These are phyloP conservation scores for Phyto melanocephala DNA, from an alignment of 2,888 invertebrate species.

Conservation along the genomic window DNA sequence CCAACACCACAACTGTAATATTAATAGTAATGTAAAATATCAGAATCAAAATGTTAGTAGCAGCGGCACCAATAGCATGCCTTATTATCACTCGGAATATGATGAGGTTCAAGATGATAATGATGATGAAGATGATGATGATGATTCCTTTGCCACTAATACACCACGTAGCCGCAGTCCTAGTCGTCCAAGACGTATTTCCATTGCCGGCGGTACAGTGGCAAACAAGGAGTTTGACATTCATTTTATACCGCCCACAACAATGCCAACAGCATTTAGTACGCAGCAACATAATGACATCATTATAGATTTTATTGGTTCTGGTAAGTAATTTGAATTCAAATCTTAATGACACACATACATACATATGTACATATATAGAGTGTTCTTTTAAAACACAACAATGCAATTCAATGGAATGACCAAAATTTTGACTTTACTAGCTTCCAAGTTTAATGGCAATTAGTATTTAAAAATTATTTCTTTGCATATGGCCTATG, in stretches of 20 bases:
- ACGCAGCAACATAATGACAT: slow-evolving; percentile 81
- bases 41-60: slow-evolving; percentile 47
- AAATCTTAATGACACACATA: too few species aligned
- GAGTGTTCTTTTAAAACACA: too few species aligned
- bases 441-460: too few species aligned
- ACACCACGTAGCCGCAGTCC: slow-evolving; percentile 64
- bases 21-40: slow-evolving; percentile 57
- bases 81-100: slow-evolving; percentile 65
- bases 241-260: slow-evolving; percentile 75
- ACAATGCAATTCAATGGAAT: too few species aligned
- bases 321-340: slow-evolving; percentile 79
- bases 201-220: slow-evolving; percentile 59
- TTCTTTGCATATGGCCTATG: too few species aligned
- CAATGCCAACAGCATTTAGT: slow-evolving; percentile 73
- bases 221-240: slow-evolving; percentile 70
- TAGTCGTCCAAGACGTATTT: slow-evolving; percentile 62
- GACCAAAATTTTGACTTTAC: too few species aligned
- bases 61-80: slow-evolving; percentile 34
- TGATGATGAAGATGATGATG: slow-evolving; percentile 64
- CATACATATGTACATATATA: too few species aligned
- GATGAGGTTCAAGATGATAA: slow-evolving; percentile 64
- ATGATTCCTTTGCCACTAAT: slow-evolving; percentile 35
- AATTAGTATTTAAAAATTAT: too few species aligned
- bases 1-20: slow-evolving; percentile 52
- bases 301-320: slow-evolving; percentile 83